Percentiles rank a stretch among this genome's conserved stretches.
These are phyloP conservation scores for Tyrophagus putrescentiae DNA, from an alignment of 1,140 invertebrate species.

Conservation along the genomic window DNA sequence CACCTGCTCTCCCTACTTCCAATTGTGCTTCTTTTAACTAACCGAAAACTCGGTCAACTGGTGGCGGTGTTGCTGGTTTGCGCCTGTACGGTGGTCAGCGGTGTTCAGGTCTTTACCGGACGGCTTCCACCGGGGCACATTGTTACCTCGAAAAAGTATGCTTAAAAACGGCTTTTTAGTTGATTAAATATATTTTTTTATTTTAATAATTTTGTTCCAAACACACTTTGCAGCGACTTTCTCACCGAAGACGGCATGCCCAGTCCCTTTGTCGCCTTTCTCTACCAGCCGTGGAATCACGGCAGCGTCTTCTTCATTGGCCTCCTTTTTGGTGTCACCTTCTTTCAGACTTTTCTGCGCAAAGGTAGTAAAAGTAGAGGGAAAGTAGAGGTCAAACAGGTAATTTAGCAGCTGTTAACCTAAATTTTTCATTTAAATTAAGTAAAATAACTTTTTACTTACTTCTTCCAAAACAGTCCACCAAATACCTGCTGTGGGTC, in stretches of 20 bases:
- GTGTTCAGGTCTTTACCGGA: not conserved
- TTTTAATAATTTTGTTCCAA: not conserved
- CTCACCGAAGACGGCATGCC: not conserved
- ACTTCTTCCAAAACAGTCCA: not conserved
- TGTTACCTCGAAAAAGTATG: not conserved
- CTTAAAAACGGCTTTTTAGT: not conserved
- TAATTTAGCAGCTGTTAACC: too few relatives aligned
- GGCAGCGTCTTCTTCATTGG: slow-evolving; percentile 8
- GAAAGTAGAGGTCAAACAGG: too few relatives aligned
- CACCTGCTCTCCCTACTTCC: slow-evolving; percentile 1
- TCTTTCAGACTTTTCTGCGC: too few relatives aligned
- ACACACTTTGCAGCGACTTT: slow-evolving; percentile 7
- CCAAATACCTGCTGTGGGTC: not conserved
- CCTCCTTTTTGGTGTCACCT: not conserved
- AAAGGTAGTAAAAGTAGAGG: too few relatives aligned
- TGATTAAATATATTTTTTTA: not conserved
- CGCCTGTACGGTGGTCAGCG: not conserved
- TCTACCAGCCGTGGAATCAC: not conserved
- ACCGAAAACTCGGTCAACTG: not conserved
- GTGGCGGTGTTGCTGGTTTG: not conserved
- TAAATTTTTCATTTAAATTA: too few relatives aligned
- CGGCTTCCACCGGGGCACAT: not conserved
- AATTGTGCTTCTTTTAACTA: not conserved
- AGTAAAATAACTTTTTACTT: too few relatives aligned
- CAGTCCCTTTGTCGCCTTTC: not conserved